Evolutionary conservation across 2,113 vertebrate species (phyloP).

Genomic region (Procavia capensis): DNA sequence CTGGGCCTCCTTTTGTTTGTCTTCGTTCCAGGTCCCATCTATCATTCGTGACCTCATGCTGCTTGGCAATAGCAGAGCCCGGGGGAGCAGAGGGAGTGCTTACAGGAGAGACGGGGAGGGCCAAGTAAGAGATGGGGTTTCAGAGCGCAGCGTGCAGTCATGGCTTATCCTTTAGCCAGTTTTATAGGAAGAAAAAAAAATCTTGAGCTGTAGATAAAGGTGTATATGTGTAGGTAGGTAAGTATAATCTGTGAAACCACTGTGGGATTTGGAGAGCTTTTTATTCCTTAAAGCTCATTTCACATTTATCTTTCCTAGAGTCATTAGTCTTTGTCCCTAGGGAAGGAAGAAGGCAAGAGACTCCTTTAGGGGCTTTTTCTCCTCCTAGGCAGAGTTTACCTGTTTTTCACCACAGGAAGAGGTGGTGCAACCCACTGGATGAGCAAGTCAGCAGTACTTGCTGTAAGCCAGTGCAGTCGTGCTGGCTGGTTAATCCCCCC

Average conservation of each 20-base stretch:
- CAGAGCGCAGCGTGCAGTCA: conserved; percentile 77
- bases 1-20: conserved; percentile 81
- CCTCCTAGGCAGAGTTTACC: no score
- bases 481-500: no score
- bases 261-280: no score
- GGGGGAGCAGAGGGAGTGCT: conserved; percentile 69
- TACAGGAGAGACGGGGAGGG: conserved; percentile 77
- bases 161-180: conserved; percentile 75
- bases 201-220: not conserved
- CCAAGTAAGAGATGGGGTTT: conserved; percentile 78
- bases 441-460: no score
- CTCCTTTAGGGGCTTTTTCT: not conserved
- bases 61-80: conserved; percentile 81
- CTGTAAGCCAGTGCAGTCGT: no score
- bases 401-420: no score
- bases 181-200: conserved; percentile 15
- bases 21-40: conserved; percentile 83
- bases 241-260: not conserved
- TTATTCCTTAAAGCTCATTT: conserved; percentile 33
- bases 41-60: conserved; percentile 83
- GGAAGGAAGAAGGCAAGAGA: conserved; percentile 55
- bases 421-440: no score
- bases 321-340: conserved; percentile 82
- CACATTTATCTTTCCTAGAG: conserved; percentile 69
- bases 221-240: no score